These are phyloP conservation scores for Centroberyx gerrardi DNA, from an alignment of 2,797 vertebrate genomes.

Conservation along the genomic window DNA sequence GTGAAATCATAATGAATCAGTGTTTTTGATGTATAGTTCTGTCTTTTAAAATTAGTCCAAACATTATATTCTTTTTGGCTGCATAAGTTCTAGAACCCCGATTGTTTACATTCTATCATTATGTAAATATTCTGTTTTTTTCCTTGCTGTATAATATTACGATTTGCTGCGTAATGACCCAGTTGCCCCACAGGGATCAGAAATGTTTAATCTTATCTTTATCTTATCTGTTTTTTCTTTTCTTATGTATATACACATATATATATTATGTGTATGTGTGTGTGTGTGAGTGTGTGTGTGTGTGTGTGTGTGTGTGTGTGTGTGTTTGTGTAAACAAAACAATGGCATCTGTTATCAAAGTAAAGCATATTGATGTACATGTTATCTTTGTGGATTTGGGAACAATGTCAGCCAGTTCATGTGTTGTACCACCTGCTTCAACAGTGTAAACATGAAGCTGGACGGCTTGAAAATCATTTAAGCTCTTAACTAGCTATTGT, in stretches of 20 bases:
- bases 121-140: too few relatives aligned
- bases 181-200: neutral
- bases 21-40: too few relatives aligned
- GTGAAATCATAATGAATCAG: too few relatives aligned
- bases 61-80: too few relatives aligned
- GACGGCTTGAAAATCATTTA: neutral
- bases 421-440: neutral
- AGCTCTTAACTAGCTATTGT: constrained; percentile 8
- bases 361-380: constrained; percentile 10
- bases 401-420: constrained; percentile 1
- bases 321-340: neutral
- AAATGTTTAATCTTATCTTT: neutral
- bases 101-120: neutral
- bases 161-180: neutral
- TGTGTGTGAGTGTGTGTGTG: neutral
- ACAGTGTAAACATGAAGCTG: neutral
- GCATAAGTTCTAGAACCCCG: too few relatives aligned
- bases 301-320: constrained; percentile 3
- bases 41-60: too few relatives aligned
- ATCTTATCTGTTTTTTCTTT: neutral
- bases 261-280: constrained; percentile 2
- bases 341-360: neutral
- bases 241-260: neutral
- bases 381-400: constrained; percentile 4
- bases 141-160: too few relatives aligned